phyloP scores from a whole-genome alignment of 2,797 vertebrate genomes.

The Periparus ater region DNA sequence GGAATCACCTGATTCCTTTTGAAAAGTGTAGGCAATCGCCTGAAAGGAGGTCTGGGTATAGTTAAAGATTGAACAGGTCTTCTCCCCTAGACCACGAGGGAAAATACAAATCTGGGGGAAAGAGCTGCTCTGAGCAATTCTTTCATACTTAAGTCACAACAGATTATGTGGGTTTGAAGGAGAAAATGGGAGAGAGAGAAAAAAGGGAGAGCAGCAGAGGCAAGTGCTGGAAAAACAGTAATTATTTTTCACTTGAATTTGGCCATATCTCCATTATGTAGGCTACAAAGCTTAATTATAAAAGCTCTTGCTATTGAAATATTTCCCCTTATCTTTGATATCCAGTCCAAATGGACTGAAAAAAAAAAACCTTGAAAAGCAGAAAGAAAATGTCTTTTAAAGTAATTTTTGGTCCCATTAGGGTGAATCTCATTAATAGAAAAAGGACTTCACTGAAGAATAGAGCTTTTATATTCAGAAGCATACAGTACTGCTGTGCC shows the following conservation, averaged over 20 bases:
- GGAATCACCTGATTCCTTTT: neutral
- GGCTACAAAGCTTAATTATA: constrained; percentile 62
- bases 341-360: constrained; percentile 55
- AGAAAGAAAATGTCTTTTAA: constrained; percentile 63
- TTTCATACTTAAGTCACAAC: neutral
- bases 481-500: constrained; percentile 4
- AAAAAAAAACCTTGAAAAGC: constrained; percentile 38
- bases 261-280: constrained; percentile 45
- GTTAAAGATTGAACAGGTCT: neutral
- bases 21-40: neutral
- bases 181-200: neutral
- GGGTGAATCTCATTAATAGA: constrained; percentile 57
- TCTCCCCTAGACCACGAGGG: neutral
- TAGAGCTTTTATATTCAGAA: constrained; percentile 47
- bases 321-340: constrained; percentile 66
- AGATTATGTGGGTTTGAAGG: neutral
- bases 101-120: neutral
- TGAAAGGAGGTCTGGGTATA: neutral
- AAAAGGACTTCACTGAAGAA: constrained; percentile 56
- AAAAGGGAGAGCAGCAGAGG: constrained; percentile 8
- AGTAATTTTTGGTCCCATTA: constrained; percentile 63
- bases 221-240: constrained; percentile 32
- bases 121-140: neutral
- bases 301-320: constrained; percentile 56
- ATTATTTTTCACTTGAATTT: constrained; percentile 66